A percentile compares a stretch with the other conserved stretches of the same genome.
These are phyloP conservation scores for Diarsia brunnea DNA, from an alignment of 2,888 invertebrate species.

Conservation along the genomic window DNA sequence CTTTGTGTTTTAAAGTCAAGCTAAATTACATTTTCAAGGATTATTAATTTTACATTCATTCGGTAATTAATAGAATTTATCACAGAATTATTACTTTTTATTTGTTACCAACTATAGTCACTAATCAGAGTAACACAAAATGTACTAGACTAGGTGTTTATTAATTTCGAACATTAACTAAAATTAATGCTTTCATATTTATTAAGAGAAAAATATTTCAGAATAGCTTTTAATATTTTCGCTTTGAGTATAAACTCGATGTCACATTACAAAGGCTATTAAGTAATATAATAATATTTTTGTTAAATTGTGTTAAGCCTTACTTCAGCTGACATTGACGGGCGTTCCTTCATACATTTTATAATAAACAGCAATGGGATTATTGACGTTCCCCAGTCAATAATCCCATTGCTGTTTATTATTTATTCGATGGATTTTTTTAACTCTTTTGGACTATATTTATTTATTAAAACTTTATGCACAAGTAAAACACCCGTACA, in stretches of 20 bases:
- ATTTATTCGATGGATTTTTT: not conserved
- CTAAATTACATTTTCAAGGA: not conserved
- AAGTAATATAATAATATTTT: no score
- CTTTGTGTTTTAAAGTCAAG: not conserved
- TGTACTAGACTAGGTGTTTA: not conserved
- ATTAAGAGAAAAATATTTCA: constrained; percentile 5
- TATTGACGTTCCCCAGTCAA: not conserved
- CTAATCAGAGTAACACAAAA: not conserved
- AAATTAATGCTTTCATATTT: constrained; percentile 19
- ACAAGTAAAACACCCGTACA: no score
- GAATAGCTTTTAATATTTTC: constrained; percentile 35
- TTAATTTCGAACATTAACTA: not conserved
- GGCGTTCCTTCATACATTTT: constrained; percentile 3
- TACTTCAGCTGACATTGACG: constrained; percentile 17
- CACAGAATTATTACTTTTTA: not conserved
- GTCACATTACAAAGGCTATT: constrained; percentile 30
- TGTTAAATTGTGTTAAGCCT: constrained; percentile 22
- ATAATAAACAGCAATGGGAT: not conserved
- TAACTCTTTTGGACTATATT: not conserved
- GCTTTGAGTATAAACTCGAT: not conserved
- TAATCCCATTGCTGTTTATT: no score
- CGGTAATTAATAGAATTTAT: not conserved
- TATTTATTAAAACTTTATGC: no score
- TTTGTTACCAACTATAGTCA: not conserved
- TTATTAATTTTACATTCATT: not conserved